phyloP scores from a whole-genome alignment of 2,797 vertebrate genomes.

The Mus caroli region DNA sequence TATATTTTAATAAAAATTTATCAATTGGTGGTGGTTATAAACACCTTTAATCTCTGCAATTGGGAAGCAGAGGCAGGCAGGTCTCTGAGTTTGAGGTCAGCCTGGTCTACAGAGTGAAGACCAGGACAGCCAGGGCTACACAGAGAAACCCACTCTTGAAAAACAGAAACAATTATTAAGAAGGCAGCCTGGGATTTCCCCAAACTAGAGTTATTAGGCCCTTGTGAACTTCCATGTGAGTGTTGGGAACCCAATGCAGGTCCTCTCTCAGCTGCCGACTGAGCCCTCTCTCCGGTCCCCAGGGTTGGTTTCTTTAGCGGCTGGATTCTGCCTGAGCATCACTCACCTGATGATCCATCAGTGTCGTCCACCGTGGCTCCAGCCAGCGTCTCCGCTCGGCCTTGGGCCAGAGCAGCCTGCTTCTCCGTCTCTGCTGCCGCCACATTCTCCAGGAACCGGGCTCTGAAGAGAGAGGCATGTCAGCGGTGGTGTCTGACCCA shows the following conservation, averaged over 20 bases:
- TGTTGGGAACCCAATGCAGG: not conserved
- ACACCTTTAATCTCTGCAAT: too few species aligned
- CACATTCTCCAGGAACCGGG: conserved; percentile 93
- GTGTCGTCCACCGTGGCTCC: conserved; percentile 66
- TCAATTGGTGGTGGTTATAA: too few species aligned
- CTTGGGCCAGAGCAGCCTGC: conserved; percentile 88
- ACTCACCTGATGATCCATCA: conserved; percentile 71
- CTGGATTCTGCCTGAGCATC: not conserved
- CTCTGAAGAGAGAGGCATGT: conserved; percentile 89
- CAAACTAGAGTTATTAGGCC: not conserved
- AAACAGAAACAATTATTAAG: too few species aligned
- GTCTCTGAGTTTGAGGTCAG: not conserved
- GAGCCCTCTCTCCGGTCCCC: not conserved
- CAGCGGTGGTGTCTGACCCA: conserved; percentile 28
- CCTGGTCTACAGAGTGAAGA: not conserved
- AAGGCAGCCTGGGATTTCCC: not conserved
- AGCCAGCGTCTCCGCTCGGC: conserved; percentile 82
- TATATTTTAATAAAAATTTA: not conserved
- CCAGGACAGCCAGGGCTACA: not conserved
- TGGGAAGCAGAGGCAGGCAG: too few species aligned
- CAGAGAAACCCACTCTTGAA: not conserved
- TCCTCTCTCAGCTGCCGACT: not conserved
- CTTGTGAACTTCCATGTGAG: not conserved
- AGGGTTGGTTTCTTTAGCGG: not conserved
- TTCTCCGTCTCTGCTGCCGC: conserved; percentile 93